Base-by-base conservation (phyloP, 2,113 vertebrate species). In the Tonatia bakeri region DNA sequence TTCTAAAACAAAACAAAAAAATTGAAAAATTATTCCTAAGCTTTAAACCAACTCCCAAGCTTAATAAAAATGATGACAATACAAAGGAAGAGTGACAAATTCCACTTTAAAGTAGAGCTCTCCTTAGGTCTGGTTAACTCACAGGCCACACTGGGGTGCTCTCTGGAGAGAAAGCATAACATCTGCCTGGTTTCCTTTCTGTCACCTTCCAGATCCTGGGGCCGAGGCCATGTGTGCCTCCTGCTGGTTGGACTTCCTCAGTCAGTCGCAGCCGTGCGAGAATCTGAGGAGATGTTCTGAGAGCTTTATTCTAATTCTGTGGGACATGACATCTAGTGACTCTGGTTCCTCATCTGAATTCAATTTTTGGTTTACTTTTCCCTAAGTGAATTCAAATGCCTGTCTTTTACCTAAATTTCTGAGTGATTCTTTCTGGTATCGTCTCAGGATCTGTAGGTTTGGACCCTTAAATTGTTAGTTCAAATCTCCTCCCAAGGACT, bases 311-410 rank as follows among this genome's bases (percentile, higher is more conserved):
- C 54, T 16, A 14, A 0, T 67, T 73, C 22, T 36, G 26, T 67
- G 28, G 31, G 17, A 87, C 11, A 22, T 82, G 38, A 19, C 20
- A 26, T 81, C 38, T n/a, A 65, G 11, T 50, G 31, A 56, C 3
- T 65, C 17, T 79, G 82, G 9, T 20, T 90, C 9, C 61, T 45
- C 10, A 84, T 56, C 11, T 79, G 52, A 7, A 73, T 47, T 40
- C 92, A 87, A 87, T 24, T 75, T 94, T 87, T 64, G 36, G 15
- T 61, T 69, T 40, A 76, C 7, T 45, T 73, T 92, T 64, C 76
- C 85, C 43, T 72, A 43, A 94, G 6, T 43, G 52, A 52, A 43
- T 70, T 83, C 1, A 69, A 69, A 14, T 83, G 20, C 19, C 61
- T 83, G 22, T 80, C 20, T 72, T 54, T n/a, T 64, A 43, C 28